Evolutionary conservation across 92 coral and sea anemone genomes (phyloP), one percentile per base, ranked within the genome.

Genomic region (Chrysogorgia sp.): DNA sequence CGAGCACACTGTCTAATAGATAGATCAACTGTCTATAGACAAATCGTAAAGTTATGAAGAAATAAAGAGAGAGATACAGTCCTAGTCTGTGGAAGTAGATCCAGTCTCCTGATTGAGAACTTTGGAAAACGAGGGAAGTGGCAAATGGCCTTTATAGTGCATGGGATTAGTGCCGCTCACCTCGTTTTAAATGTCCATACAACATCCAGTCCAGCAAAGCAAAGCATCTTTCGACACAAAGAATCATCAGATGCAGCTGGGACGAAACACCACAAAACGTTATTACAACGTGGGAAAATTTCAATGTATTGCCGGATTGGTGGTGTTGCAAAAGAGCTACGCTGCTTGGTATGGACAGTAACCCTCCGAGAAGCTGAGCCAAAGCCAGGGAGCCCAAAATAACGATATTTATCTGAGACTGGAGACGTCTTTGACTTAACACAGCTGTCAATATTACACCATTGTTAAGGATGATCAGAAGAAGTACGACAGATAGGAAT

Each of bases 331-430:
- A 41, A 6, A 71, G 78, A 34, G 50, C 63, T 40, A 71, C 30
- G 63, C 53, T 52, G 31, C 30, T 52, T 10, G 78, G 63, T 24
- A 71, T 32, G 7, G 55, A 17, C 50, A 52, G n/a, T 40, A 71
- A 52, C n/a, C 78, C 78, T 19, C 78, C 78, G 21, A 71, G 37
- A 26, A 71, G 43, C 34, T 71, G 78, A 71, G 78, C 63, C 17
- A 71, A 7, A 33, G 78, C 63, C 48, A 71, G 8, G 17, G 78
- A 71, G 7, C 61, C 49, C 15, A 71, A 26, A 17, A 53, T 10
- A 24, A 71, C 53, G 12, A 71, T 48, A 55, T 50, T 71, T 7
- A 32, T 57, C 33, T 50, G 63, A 0, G 78, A 71, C 10, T 71
- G 64, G 21, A 71, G 78, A 30, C 78, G 78, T 34, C 53, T 71